Base-by-base conservation (phyloP, 2,797 vertebrate genomes). In the Leptatherina wallacei region DNA sequence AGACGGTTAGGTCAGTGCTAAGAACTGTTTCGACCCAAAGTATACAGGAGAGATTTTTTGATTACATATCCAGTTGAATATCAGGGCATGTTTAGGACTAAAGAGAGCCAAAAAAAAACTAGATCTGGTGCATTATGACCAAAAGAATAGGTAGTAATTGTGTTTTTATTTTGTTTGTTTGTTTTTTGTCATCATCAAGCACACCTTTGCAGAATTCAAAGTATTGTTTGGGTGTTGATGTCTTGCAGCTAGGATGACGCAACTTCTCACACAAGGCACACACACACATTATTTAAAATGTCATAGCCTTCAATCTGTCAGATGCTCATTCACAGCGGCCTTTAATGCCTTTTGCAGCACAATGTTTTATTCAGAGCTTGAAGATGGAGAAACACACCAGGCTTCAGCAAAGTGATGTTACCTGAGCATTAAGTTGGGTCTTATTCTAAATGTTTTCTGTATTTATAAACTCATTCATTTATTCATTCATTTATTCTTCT, bases 251-350 rank as follows among this genome's bases (percentile, higher is more conserved):
- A 8, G 33, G 35, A n/a, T 70, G 65, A 69, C 59, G 35, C 65
- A 73, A 61, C 20, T 51, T 76, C 38, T 57, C 35, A 56, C 58
- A 72, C 51, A 69, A 69, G 52, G 7, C 18, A 38, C 54, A 9
- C 16, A 11, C 40, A 40, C 69, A 78, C 60, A 6, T 54, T 30
- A 2, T 49, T 70, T 77, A 57, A 88, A 85, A 88, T 85, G 81
- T 78, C 85, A 85, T 0, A 69, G 67, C 69, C 76, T 61, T 90
- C 81, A 81, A 33, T 71, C 62, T 80, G 82, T 74, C 62, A 70
- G 65, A 63, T 29, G 61, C 73, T 52, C 20, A 24, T 52, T 78
- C 36, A 69, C 60, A 24, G 74, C 73, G 81, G 73, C 76, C 77
- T 87, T 87, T 72, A 72, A 52, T 56, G 61, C 73, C 49, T 77